Base-by-base conservation (phyloP, 2,888 invertebrate genomes). In the Lasioglossum calceatum region DNA sequence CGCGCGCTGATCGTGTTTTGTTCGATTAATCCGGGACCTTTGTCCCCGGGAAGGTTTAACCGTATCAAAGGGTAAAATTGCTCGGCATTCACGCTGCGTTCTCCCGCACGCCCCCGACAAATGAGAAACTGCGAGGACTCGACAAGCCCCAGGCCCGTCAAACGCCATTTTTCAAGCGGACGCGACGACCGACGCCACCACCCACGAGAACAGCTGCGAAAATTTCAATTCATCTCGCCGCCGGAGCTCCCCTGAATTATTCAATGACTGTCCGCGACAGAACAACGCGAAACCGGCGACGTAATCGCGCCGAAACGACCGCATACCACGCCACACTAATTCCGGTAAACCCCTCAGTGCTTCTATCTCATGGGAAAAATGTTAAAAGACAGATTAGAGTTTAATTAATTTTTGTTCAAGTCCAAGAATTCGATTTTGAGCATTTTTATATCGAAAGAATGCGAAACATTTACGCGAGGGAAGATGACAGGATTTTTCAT, bases 21-120 rank as follows among this genome's bases (percentile, higher is more conserved):
- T 73, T 79, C 72, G 79, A 73, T 73, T 82, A 82, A 82, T 50
- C 73, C 72, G 16, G 32, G 27, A 42, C 71, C 81, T 78, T 82
- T 78, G 78, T 58, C 70, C 47, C 50, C 47, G 42, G 23, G 32
- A 78, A 78, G 64, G 61, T 73, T 73, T 47, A 36, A 42, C 42
- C 54, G 61, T 54, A 23, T 82, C 72, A 42, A 54, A 78, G 64
- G 32, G 23, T 27, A 73, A 54, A 73, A 78, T 82, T 79, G 73
- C 50, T 32, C 3, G 16, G 19, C 73, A 78, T 74, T 64, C 39
- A 42, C 67, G 36, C 36, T 8, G 23, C 50, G 39, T 19, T 3
- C 4, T 23, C 42, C 70, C 1, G 23, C 39, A n/a, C 70, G 42
- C 23, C 19, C 36, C 36, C 50, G 4, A 78, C 70, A 70, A 54